phyloP scores from a whole-genome alignment of 2,113 vertebrate genomes.

The Prunella himalayana region DNA sequence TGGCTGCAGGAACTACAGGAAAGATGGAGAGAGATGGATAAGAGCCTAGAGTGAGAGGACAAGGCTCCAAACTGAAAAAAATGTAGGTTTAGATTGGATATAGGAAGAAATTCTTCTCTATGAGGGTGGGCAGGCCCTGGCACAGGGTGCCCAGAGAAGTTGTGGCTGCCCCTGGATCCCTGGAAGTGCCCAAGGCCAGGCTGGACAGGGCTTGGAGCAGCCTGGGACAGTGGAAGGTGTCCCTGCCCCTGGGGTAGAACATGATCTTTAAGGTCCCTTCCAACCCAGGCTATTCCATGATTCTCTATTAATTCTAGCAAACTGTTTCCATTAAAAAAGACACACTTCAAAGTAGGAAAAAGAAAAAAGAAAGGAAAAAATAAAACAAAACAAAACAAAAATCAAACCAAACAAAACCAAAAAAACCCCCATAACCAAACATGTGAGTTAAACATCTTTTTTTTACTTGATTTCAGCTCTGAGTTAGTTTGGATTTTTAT shows the following conservation, averaged over 20 bases:
- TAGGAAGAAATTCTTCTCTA: background rate
- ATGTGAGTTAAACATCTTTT: background rate
- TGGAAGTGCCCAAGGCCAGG: background rate
- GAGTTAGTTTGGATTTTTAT: background rate
- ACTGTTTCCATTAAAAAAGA: background rate
- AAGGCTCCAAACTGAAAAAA: background rate
- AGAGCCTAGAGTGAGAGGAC: background rate
- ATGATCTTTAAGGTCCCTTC: background rate
- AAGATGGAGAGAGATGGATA: background rate
- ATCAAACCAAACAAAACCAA: background rate
- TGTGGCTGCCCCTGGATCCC: background rate
- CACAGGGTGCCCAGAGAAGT: background rate
- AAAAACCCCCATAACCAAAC: too few species aligned
- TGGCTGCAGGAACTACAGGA: background rate
- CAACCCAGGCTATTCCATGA: background rate
- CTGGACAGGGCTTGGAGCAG: rapidly evolving
- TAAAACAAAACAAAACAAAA: background rate
- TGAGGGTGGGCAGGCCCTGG: rapidly evolving
- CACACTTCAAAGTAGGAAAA: background rate
- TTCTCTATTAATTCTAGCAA: background rate
- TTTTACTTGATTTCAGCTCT: background rate
- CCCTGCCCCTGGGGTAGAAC: background rate
- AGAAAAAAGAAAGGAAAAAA: rapidly evolving
- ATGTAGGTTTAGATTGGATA: background rate
- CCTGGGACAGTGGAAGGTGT: background rate